phyloP scores from a whole-genome alignment of 1,140 invertebrate genomes.

The Penaeus japonicus region DNA sequence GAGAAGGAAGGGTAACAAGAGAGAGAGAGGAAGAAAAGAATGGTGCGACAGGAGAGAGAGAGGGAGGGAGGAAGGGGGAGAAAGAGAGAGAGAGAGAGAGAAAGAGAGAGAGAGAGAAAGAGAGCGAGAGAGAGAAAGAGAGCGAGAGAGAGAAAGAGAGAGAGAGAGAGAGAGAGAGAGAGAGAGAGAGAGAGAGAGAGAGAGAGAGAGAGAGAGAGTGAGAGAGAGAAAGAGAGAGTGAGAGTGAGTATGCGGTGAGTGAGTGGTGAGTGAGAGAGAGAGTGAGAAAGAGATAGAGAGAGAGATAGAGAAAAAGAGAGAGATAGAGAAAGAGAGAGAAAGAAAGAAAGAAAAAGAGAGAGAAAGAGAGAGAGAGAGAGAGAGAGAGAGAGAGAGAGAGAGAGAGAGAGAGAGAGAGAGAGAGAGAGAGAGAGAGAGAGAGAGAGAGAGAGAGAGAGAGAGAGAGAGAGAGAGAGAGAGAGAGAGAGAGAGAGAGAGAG shows the following conservation, averaged over 20 bases:
- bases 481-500: slow-evolving; percentile 1
- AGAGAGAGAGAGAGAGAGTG: neutral
- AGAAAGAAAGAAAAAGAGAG: neutral
- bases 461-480: neutral
- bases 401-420: too few relatives aligned
- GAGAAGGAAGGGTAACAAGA: neutral
- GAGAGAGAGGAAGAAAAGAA: neutral
- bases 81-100: neutral
- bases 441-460: neutral
- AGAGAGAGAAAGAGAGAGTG: neutral
- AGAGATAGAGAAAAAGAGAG: slow-evolving; percentile 14
- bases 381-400: neutral
- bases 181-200: slow-evolving; percentile 6
- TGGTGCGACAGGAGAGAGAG: neutral
- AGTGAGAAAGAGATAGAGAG: slow-evolving; percentile 16
- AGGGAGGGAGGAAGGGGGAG: neutral
- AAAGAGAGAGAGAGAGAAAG: neutral
- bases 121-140: neutral
- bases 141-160: neutral
- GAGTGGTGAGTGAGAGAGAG: neutral
- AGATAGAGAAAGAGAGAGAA: slow-evolving; percentile 3
- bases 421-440: neutral
- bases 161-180: neutral
- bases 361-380: neutral
- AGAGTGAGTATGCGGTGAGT: neutral